Conservation (phyloP, 2,113 vertebrate species). For the Oncorhynchus keta region DNA sequence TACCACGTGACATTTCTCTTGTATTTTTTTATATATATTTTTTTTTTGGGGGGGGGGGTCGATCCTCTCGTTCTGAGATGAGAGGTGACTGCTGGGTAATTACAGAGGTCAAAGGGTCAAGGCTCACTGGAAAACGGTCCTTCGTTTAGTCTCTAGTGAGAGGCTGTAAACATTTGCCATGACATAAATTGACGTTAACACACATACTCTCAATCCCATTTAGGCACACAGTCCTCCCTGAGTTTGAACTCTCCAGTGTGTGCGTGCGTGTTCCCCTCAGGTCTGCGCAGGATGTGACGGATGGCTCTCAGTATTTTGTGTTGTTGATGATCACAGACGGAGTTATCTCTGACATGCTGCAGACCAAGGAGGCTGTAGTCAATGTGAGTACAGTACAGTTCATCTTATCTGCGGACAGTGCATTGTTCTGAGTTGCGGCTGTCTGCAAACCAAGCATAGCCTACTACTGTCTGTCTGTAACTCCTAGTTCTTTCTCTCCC, state of each 20-base stretch:
- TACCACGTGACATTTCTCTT: too few relatives aligned
- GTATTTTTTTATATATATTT: too few relatives aligned
- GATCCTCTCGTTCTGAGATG: neutral
- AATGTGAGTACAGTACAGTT: slow-evolving; percentile 76
- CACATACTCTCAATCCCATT: neutral
- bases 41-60: neutral
- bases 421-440: too few relatives aligned
- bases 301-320: slow-evolving; percentile 96
- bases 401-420: too few relatives aligned
- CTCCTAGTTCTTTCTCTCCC: slow-evolving; percentile 5
- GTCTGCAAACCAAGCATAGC: neutral
- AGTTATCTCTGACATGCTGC: slow-evolving; percentile 97
- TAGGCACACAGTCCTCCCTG: neutral
- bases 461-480: neutral
- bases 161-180: neutral
- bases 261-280: slow-evolving; percentile 58
- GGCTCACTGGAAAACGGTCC: neutral
- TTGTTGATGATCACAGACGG: slow-evolving; percentile 96
- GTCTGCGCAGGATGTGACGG: slow-evolving; percentile 84
- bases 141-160: neutral
- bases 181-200: neutral
- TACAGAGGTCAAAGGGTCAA: neutral
- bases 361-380: slow-evolving; percentile 97
- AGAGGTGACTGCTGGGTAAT: neutral
- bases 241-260: neutral